Conservation (phyloP, 2,888 invertebrate genomes). For the Scaptomyza flava region DNA sequence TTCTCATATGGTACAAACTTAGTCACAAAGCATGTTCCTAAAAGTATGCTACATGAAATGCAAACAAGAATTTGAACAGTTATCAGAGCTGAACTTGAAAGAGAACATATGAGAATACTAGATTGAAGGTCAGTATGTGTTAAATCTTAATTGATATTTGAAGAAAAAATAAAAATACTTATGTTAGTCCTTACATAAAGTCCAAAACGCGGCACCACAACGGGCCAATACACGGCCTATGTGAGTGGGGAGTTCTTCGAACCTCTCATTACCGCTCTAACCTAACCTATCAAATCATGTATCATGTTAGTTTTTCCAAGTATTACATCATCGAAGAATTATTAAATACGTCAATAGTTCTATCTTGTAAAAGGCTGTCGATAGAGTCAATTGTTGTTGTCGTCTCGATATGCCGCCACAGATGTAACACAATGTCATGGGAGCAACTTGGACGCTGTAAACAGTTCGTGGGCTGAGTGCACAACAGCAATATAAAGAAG, state of each 20-base stretch:
- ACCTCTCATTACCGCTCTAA: too few relatives aligned
- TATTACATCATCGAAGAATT: too few relatives aligned
- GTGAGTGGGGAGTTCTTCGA: too few relatives aligned
- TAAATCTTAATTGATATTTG: too few relatives aligned
- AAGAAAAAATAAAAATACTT: too few relatives aligned
- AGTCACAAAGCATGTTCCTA: slow-evolving; percentile 19
- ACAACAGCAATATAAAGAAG: slow-evolving; percentile 26
- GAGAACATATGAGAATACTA: background rate
- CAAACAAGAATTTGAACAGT: too few relatives aligned
- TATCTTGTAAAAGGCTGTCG: slow-evolving; percentile 15
- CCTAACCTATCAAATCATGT: too few relatives aligned
- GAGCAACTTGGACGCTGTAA: slow-evolving; percentile 26
- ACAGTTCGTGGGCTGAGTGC: slow-evolving; percentile 57
- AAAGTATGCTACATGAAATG: slow-evolving; percentile 36
- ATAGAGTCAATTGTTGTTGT: slow-evolving; percentile 30
- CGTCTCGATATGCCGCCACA: slow-evolving; percentile 36
- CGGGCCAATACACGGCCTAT: too few relatives aligned
- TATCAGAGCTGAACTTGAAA: slow-evolving; percentile 1
- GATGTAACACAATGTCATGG: slow-evolving; percentile 36
- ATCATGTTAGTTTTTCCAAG: background rate
- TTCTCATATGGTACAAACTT: background rate
- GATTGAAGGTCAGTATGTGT: too few relatives aligned
- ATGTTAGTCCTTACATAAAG: too few relatives aligned
- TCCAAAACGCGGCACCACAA: too few relatives aligned
- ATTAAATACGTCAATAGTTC: background rate